Base-by-base conservation (phyloP, 2,888 invertebrate species). In the Chesias legatella region DNA sequence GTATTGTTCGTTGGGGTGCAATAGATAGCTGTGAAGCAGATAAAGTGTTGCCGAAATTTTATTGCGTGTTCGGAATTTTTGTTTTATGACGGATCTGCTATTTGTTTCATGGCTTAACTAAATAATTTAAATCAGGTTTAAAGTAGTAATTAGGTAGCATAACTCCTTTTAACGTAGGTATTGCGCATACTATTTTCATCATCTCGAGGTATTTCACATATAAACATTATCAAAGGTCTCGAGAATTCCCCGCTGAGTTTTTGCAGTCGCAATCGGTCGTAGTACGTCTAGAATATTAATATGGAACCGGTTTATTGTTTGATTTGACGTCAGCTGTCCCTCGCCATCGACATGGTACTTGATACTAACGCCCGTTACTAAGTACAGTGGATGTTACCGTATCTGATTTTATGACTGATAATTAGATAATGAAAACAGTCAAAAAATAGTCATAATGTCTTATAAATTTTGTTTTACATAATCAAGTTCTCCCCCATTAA, bases 1-100 rank as follows among this genome's bases (percentile, higher is more conserved):
- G 61, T 68, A 67, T 76, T 74, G 67, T 72, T 63, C 61, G 61
- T 66, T 50, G 58, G 53, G 57, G 58, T 51, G 38, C 47, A 55
- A 59, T 41, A 43, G 41, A 37, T 45, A 59, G 46, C 46, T 41
- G 57, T 55, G 55, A 53, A 43, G 33, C 25, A 31, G 29, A 33
- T 33, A 34, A 27, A 44, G 20, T 8, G 6, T 10, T 41, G 8
- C 32, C 30, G 20, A 27, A 39, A 38, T 43, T 39, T 37, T 45
- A 49, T 49, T 43, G 34, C 42, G 28, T 34, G 13, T 5, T 3
- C 13, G 2, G 13, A 3, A 3, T 3, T 17, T 37, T 10, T 11
- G 9, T 33, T 44, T 27, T 5, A 26, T 31, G 22, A 22, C 13
- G 25, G 22, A 26, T 28, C 7, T n/a, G n/a, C n/a, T n/a, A n/a